Evolutionary conservation across 2,888 invertebrate species (phyloP), one percentile per base, ranked within the genome.

Genomic region (Phyllotreta striolata): DNA sequence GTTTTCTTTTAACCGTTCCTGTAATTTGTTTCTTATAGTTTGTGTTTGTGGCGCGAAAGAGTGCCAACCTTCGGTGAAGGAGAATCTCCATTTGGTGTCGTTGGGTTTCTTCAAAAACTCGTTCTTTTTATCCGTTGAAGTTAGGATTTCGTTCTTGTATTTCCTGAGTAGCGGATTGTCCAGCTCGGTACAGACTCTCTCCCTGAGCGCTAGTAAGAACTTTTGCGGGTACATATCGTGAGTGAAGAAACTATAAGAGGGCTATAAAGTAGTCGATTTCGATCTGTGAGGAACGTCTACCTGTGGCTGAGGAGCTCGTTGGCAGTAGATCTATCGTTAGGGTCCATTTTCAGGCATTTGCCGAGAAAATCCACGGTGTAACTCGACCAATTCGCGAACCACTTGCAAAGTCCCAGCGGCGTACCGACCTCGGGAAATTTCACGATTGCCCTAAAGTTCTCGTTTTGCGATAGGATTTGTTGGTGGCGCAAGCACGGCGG

Each of bases 201-300:
- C 85, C 47, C 87, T 80, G 4, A 92, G 80, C 66, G 89, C 88
- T 0, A 85, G 86, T n/a, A 88, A 83, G 76, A 90, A 91, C 64
- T 82, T 85, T 14, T 89, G 88, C 6, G 86, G 83, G 72, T 91
- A 91, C 24, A 85, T 83, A 65, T 71, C 69, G 43, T 68, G 64
- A 3, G 56, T 52, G 55, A 71, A 70, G 46, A 64, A 69, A 13
- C 44, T 49, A 49, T 35, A 49, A n/a, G n/a, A n/a, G n/a, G n/a
- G n/a, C n/a, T n/a, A 49, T n/a, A 41, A 2, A 41, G 5, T 41
- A 24, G 24, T 4, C 24, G 4, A 4, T 24, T 24, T 24, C 24
- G 4, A 24, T 24, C 24, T 4, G 5, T 41, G 5, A 41, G 10
- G 5, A 41, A 4, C 10, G 2, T 14, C 3, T 49, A 49, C 49